Conservation (phyloP, 2,888 invertebrate genomes). For the Hoplodrina ambigua region DNA sequence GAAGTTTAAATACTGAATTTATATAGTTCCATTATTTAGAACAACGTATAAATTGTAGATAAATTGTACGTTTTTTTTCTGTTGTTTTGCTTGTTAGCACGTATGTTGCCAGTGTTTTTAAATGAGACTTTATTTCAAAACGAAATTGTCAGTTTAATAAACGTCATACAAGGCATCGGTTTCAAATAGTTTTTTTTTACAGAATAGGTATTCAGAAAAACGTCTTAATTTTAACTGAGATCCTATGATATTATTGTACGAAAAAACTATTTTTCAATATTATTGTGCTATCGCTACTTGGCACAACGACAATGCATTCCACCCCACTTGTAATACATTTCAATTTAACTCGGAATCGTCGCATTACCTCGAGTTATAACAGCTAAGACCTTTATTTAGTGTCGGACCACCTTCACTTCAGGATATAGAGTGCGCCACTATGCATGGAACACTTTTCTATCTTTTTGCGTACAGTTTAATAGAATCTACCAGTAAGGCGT, state of each 20-base stretch:
- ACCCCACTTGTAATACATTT: conserved; percentile 77
- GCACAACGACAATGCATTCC: conserved; percentile 74
- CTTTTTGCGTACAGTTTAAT: conserved; percentile 38
- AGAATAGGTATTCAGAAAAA: no score
- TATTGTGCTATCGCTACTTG: conserved; percentile 44
- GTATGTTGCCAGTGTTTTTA: conserved; percentile 1
- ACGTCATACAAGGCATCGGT: no score
- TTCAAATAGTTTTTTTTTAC: no score
- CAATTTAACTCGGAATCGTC: conserved; percentile 74
- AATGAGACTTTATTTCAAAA: background rate
- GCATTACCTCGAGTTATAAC: conserved; percentile 73
- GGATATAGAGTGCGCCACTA: conserved; percentile 45
- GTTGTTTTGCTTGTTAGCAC: conserved; percentile 47
- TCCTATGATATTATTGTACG: background rate
- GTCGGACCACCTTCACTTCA: conserved; percentile 64
- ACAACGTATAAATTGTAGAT: conserved; percentile 28
- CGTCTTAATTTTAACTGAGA: no score
- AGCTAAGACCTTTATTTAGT: conserved; percentile 70
- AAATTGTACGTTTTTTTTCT: conserved; percentile 31
- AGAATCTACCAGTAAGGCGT: background rate
- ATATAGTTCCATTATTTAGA: conserved; percentile 54
- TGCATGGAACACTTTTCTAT: conserved; percentile 42
- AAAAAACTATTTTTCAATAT: background rate
- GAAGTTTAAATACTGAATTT: conserved; percentile 50
- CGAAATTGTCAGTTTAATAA: no score